Evolutionary conservation across 2,797 vertebrate genomes (phyloP).

Genomic region (Rhabdomys pumilio): DNA sequence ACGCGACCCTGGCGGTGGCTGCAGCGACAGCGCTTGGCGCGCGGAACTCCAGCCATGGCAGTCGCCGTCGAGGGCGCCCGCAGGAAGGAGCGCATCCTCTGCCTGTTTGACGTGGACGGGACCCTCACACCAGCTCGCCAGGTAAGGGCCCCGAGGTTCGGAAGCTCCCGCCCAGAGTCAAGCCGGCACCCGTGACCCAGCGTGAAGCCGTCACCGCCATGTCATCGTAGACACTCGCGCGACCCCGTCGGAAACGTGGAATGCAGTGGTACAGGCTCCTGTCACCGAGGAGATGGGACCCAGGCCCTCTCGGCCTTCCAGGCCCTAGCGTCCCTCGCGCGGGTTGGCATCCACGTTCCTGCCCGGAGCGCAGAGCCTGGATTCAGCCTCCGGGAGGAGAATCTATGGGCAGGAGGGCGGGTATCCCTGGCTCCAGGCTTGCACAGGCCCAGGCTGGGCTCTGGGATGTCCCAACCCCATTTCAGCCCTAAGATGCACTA

Average conservation of each 20-base stretch:
- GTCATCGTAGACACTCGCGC: not conserved
- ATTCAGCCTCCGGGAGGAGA: not conserved
- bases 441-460: not conserved
- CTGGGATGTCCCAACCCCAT: not conserved
- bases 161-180: not conserved
- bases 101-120: constrained; percentile 98
- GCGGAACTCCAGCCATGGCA: constrained; percentile 69
- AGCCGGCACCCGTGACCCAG: not conserved
- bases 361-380: not conserved
- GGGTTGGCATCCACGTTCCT: not conserved
- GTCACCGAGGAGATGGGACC: not conserved
- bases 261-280: not conserved
- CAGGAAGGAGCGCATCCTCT: constrained; percentile 89
- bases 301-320: not conserved
- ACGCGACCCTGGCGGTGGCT: rapidly evolving
- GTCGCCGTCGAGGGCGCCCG: constrained; percentile 76
- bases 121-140: constrained; percentile 96
- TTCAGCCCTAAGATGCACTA: not conserved
- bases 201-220: not conserved
- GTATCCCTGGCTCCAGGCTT: not conserved
- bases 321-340: not conserved
- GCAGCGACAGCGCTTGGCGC: not conserved
- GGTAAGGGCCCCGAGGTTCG: constrained; percentile 87
- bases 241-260: not conserved
- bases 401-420: not conserved